Evolutionary conservation across 1,140 invertebrate genomes (phyloP).

Genomic region (Prorops nasuta): DNA sequence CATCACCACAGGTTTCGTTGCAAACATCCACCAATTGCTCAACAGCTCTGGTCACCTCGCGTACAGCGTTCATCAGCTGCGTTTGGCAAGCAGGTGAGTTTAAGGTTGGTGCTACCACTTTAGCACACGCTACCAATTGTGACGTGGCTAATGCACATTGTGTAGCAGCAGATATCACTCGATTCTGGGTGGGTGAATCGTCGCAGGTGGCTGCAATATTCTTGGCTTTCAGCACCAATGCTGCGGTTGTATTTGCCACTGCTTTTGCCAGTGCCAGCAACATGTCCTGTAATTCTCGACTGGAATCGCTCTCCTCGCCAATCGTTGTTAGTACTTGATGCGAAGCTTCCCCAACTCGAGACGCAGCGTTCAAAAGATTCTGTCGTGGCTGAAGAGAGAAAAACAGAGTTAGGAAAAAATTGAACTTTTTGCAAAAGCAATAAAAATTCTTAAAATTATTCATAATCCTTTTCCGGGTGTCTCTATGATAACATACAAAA

Average conservation of each 20-base stretch:
- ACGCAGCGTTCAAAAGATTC: conserved; percentile 90
- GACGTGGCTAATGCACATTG: conserved; percentile 96
- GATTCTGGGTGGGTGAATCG: conserved; percentile 73
- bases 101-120: conserved; percentile 84
- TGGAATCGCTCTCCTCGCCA: conserved; percentile 83
- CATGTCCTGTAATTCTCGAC: conserved; percentile 80
- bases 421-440: not conserved
- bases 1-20: conserved; percentile 68
- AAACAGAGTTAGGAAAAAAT: not conserved
- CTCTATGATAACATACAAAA: not conserved
- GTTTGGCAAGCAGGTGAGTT: conserved; percentile 91
- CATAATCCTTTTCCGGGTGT: too few species aligned
- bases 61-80: conserved; percentile 88
- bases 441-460: too few species aligned
- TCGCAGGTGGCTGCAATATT: conserved; percentile 86
- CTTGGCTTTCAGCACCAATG: conserved; percentile 91
- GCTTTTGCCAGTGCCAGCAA: conserved; percentile 88
- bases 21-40: conserved; percentile 87
- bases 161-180: conserved; percentile 91
- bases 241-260: conserved; percentile 95
- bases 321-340: conserved; percentile 92
- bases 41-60: conserved; percentile 90
- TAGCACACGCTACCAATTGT: conserved; percentile 95
- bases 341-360: conserved; percentile 92
- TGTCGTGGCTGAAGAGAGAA: conserved; percentile 73